A percentile compares a stretch with the other conserved stretches of the same genome.
phyloP scores from a whole-genome alignment of 2,113 vertebrate genomes.

The Proterorhinus semilunaris region DNA sequence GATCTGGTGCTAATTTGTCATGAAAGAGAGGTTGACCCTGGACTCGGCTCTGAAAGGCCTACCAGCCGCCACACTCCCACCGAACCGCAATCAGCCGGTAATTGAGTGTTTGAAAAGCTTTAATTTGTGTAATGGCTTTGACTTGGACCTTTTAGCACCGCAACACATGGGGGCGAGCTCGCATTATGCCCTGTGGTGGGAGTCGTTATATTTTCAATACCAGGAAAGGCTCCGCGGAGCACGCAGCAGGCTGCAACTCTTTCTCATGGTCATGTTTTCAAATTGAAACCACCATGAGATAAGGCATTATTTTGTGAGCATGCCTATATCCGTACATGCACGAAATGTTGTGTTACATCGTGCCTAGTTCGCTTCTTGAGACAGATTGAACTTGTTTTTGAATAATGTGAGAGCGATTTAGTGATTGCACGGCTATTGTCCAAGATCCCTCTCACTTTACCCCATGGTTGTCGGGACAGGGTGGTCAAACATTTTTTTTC shows the following conservation, averaged over 20 bases:
- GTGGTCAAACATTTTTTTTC: too few species aligned
- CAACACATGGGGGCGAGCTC: slow-evolving; percentile 1
- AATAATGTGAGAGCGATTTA: too few species aligned
- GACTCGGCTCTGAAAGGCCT: slow-evolving; percentile 4
- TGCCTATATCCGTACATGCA: neutral
- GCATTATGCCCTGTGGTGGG: neutral
- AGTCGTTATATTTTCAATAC: slow-evolving; percentile 16
- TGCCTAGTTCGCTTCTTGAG: too few species aligned
- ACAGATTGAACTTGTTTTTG: too few species aligned
- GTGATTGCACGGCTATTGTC: too few species aligned
- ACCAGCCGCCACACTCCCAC: slow-evolving; percentile 16
- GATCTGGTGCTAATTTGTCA: slow-evolving; percentile 38
- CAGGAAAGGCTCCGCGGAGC: neutral
- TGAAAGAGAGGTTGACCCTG: slow-evolving; percentile 37
- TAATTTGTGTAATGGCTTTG: slow-evolving; percentile 36
- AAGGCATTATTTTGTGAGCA: neutral
- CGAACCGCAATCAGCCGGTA: slow-evolving; percentile 12
- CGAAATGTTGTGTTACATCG: too few species aligned
- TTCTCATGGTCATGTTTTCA: neutral
- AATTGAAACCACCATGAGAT: neutral
- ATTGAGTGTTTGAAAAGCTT: slow-evolving; percentile 38
- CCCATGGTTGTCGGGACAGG: too few species aligned
- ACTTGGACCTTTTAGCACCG: slow-evolving; percentile 21
- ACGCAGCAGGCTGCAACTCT: neutral
- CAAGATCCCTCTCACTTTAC: too few species aligned